Evolutionary conservation across 2,113 vertebrate species (phyloP).

Genomic region (Rafetus swinhoei): DNA sequence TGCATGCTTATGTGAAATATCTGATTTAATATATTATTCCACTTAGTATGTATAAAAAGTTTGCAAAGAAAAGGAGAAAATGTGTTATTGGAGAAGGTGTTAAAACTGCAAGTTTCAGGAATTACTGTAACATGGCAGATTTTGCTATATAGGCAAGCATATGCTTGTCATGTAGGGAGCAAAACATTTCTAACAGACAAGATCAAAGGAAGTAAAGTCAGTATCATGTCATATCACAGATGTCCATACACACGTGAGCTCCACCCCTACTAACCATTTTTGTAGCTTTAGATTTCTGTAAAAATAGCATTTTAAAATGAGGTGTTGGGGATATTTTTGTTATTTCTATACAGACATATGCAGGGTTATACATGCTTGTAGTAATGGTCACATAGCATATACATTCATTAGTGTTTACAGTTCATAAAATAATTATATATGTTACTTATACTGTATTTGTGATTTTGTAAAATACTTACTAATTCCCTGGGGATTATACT

Average conservation of each 20-base stretch:
- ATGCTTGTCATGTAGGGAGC: neutral
- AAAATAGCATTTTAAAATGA: neutral
- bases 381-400: neutral
- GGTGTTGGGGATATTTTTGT: neutral
- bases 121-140: neutral
- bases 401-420: neutral
- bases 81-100: neutral
- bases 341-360: neutral
- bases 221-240: neutral
- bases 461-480: neutral
- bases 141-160: neutral
- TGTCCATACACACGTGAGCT: neutral
- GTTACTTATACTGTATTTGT: neutral
- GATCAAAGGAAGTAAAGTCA: neutral
- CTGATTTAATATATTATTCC: neutral
- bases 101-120: conserved; percentile 8
- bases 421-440: neutral
- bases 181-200: neutral
- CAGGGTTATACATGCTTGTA: neutral
- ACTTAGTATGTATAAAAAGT: neutral
- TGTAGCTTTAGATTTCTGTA: neutral
- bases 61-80: neutral
- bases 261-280: neutral
- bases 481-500: neutral
- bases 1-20: neutral